A percentile compares a stretch with the other conserved stretches of the same genome.
These are phyloP conservation scores for Drosophila greeni DNA, from an alignment of 2,888 invertebrate genomes.

Conservation along the genomic window DNA sequence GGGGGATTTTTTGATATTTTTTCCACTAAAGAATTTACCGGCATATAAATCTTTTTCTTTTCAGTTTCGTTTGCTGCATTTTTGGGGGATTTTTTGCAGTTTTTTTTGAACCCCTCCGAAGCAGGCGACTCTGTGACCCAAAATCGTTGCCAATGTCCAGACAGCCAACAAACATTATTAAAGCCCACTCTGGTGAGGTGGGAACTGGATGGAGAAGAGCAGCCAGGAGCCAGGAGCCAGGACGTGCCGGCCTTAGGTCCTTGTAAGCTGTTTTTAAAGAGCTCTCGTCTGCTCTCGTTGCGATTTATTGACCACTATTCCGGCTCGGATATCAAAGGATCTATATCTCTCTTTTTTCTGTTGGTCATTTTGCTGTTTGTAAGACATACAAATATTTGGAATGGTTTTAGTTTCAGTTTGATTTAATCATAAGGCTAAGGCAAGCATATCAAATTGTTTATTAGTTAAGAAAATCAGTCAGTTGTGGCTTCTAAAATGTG, in stretches of 20 bases:
- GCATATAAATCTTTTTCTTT: neutral
- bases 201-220: neutral
- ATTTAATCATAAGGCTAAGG: neutral
- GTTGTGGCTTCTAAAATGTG: neutral
- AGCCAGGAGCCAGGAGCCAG: slow-evolving; percentile 5
- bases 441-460: neutral
- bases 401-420: neutral
- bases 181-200: neutral
- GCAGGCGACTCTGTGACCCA: neutral
- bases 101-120: neutral
- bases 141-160: slow-evolving; percentile 7
- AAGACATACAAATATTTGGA: neutral
- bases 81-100: neutral
- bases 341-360: neutral
- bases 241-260: slow-evolving; percentile 2
- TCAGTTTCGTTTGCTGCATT: neutral
- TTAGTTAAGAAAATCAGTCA: neutral
- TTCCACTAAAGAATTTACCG: neutral
- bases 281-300: slow-evolving; percentile 17
- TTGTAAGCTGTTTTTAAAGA: slow-evolving; percentile 32
- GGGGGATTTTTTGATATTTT: neutral
- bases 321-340: slow-evolving; percentile 2
- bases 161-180: slow-evolving; percentile 12
- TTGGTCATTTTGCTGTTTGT: neutral
- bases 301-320: slow-evolving; percentile 20